These are phyloP conservation scores for Agrochola macilenta DNA, from an alignment of 2,888 invertebrate genomes.

Conservation along the genomic window DNA sequence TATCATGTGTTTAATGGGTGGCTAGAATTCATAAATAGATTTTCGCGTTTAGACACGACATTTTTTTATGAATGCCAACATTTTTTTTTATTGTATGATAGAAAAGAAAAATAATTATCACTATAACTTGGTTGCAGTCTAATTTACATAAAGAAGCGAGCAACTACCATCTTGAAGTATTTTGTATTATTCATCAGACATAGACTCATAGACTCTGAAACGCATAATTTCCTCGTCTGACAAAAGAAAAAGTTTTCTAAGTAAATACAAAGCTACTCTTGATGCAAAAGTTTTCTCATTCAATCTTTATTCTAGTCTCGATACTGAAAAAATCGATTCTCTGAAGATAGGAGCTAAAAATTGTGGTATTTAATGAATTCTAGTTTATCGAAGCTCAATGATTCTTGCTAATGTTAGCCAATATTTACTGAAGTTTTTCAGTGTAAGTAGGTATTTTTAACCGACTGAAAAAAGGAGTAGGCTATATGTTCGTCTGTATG, in stretches of 20 bases:
- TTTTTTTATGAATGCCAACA: no score
- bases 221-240: slow-evolving; percentile 10
- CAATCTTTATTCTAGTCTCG: slow-evolving; percentile 25
- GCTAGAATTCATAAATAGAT: no score
- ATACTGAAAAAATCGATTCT: slow-evolving; percentile 40
- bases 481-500: no score
- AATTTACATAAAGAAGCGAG: slow-evolving; percentile 15
- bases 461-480: no score
- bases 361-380: slow-evolving; percentile 2
- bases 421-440: neutral
- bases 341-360: slow-evolving; percentile 12
- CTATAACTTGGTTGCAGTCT: neutral
- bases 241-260: slow-evolving; percentile 36
- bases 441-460: no score
- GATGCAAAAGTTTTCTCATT: slow-evolving; percentile 56
- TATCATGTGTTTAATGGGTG: no score
- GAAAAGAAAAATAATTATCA: neutral
- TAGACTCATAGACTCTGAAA: slow-evolving; percentile 26
- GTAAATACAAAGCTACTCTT: slow-evolving; percentile 29
- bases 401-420: neutral
- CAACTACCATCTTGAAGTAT: neutral
- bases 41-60: no score
- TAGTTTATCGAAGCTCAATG: neutral
- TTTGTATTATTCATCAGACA: slow-evolving; percentile 23
- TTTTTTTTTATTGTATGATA: no score